Evolutionary conservation across 53 echinoderm and acorn worm genomes (phyloP), one percentile per base, ranked within the genome.

Genomic region (Echinarachnius parma): DNA sequence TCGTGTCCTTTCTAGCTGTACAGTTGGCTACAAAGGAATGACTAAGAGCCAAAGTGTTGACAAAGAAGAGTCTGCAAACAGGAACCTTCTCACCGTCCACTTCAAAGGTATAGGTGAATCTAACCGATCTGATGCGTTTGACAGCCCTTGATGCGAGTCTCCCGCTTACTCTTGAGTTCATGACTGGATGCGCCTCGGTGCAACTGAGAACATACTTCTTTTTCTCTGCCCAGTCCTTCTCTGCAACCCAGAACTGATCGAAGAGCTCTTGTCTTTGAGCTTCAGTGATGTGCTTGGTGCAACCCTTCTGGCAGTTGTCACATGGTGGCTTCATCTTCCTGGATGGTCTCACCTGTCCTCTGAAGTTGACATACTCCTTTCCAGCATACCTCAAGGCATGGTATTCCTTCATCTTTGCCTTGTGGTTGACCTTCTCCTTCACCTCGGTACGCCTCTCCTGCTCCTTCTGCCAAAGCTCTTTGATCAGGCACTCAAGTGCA

Each of bases 331-430:
- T 69, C 70, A 69, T 69, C 25, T 69, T 53, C 26, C 70, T 31
- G 23, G 70, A 34, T 13, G 70, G 70, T 23, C 70, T 18, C 34
- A 69, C 52, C 31, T 69, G 70, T 22, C 70, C 70, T 24, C 53
- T 69, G 52, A 53, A 69, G 37, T 69, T 69, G 9, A 69, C 70
- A 69, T 69, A 69, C 53, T 69, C 70, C 70, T 69, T 69, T 34
- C 70, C 70, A 30, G 36, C 70, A 69, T 21, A 69, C 15, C 70
- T 50, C 37, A 69, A 34, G 22, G 53, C 53, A 34, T 69, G 70
- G 53, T 69, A 69, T 23, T 69, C 33, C 16, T 53, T 69, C 24
- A 53, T 21, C 36, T 53, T 69, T 11, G 31, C 52, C 24, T 53
- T 69, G 23, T 21, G 21, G 34, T 36, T 50, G 53, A 20, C 22